Conservation (phyloP, 2,888 invertebrate species). For the Mylabris sibirica region DNA sequence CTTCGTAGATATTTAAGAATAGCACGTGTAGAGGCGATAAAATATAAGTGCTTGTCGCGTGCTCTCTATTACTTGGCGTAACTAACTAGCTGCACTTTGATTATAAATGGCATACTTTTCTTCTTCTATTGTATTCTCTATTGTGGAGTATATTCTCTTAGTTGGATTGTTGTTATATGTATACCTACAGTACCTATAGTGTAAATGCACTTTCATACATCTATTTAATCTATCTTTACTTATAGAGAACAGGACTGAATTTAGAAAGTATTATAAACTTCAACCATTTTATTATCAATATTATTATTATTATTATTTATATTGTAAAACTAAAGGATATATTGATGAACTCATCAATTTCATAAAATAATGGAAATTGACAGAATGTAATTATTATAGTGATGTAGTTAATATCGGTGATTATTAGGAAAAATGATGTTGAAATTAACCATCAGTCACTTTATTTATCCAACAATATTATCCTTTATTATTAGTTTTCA, state of each 20-base stretch:
- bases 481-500: conserved; percentile 29
- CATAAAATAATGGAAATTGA: conserved; percentile 42
- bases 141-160: conserved; percentile 36
- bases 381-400: conserved; percentile 39
- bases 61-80: conserved; percentile 46
- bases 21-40: conserved; percentile 39
- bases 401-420: conserved; percentile 18
- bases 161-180: conserved; percentile 25
- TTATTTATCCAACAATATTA: conserved; percentile 37
- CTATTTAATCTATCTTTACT: not conserved
- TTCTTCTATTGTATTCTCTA: conserved; percentile 42
- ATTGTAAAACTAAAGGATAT: not conserved
- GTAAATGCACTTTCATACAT: conserved; percentile 39
- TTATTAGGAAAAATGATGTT: conserved; percentile 26
- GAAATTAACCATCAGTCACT: conserved; percentile 43
- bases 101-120: conserved; percentile 46
- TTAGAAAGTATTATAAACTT: conserved; percentile 1
- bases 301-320: no score
- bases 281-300: not conserved
- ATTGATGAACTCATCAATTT: conserved; percentile 28
- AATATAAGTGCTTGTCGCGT: conserved; percentile 41
- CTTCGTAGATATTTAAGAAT: conserved; percentile 1
- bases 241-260: not conserved
- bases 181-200: conserved; percentile 20
- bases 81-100: conserved; percentile 44